Conservation (phyloP, 2,113 vertebrate genomes). For the Ramphastos sulfuratus region DNA sequence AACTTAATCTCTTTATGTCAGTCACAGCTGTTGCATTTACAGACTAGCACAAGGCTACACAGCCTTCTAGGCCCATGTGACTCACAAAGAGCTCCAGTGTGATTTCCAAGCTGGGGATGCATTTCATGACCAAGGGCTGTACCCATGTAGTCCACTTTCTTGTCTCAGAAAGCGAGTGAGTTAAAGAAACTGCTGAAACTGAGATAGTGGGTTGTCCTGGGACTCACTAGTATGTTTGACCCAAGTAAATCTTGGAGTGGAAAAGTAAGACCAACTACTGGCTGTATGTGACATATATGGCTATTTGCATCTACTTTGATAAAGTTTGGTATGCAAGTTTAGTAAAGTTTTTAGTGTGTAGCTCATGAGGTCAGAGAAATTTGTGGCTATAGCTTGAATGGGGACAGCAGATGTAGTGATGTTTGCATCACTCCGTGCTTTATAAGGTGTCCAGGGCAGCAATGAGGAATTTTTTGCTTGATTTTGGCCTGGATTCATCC, state of each 20-base stretch:
- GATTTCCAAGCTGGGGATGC: not conserved
- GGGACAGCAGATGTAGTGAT: not conserved
- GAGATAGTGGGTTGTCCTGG: not conserved
- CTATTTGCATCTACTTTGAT: not conserved
- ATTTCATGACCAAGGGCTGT: not conserved
- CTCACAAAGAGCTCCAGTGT: slow-evolving; percentile 23
- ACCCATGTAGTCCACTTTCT: not conserved
- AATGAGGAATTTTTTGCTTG: not conserved
- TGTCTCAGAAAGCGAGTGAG: not conserved
- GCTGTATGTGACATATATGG: not conserved
- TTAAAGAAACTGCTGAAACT: not conserved
- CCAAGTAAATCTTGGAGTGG: not conserved
- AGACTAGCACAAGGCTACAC: slow-evolving; percentile 16
- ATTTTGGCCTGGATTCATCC: not conserved
- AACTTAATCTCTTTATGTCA: slow-evolving; percentile 39
- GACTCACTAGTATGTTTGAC: not conserved
- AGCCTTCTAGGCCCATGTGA: slow-evolving; percentile 14
- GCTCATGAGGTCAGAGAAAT: not conserved
- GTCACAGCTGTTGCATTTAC: slow-evolving; percentile 37
- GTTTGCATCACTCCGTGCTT: not conserved
- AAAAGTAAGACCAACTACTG: not conserved
- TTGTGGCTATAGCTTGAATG: not conserved
- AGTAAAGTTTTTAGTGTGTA: not conserved
- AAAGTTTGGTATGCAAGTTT: not conserved
- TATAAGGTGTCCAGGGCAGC: not conserved